Evolutionary conservation across 2,888 invertebrate genomes (phyloP).

Genomic region (Lissocephala sabroskyi): DNA sequence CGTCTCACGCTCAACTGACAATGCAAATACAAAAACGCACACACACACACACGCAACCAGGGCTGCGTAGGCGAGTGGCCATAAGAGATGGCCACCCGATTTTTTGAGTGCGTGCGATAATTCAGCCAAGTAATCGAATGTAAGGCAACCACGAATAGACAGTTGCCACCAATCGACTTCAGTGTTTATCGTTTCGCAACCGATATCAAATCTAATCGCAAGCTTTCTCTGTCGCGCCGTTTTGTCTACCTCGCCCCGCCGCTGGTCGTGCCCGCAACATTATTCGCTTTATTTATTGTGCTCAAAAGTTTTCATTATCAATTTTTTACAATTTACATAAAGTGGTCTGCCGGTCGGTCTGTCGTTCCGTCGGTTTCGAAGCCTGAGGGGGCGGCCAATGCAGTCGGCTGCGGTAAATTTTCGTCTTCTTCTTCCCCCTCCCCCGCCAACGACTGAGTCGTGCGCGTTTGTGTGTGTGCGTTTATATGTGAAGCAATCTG

Average conservation of each 20-base stretch:
- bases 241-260: conserved; percentile 1
- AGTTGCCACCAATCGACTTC: too few species aligned
- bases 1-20: conserved; percentile 23
- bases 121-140: conserved; percentile 59
- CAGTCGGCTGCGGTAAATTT: not conserved
- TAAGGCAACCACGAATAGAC: conserved; percentile 40
- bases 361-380: not conserved
- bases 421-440: too few species aligned
- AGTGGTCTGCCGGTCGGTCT: conserved; percentile 28
- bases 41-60: conserved; percentile 26
- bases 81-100: too few species aligned
- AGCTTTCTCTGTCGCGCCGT: conserved; percentile 10
- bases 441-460: not conserved
- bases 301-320: conserved; percentile 61
- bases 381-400: conserved; percentile 12
- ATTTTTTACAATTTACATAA: conserved; percentile 48
- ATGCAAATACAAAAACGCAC: too few species aligned
- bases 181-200: too few species aligned
- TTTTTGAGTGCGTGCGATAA: conserved; percentile 12
- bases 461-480: not conserved
- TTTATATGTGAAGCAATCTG: too few species aligned
- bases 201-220: conserved; percentile 25
- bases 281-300: conserved; percentile 53
- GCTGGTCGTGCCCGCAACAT: too few species aligned
- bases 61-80: too few species aligned